Conservation (phyloP, 2,113 vertebrate species). For the Notothenia rossii region DNA sequence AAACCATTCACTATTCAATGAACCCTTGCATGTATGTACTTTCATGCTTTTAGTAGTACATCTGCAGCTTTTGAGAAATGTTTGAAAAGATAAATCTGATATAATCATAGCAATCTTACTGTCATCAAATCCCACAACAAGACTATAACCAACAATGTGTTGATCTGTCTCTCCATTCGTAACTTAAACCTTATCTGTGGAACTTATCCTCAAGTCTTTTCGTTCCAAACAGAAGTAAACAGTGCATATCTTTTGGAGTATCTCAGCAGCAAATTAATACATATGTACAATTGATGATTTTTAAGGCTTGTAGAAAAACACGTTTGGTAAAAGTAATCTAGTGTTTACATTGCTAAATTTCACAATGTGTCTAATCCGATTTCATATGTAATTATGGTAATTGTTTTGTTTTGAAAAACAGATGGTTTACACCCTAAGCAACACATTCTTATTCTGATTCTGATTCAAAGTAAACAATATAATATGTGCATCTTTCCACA, state of each 20-base stretch:
- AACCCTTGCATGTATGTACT: no score
- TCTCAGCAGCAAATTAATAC: background rate
- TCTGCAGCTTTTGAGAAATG: background rate
- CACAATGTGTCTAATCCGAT: background rate
- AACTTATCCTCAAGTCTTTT: no score
- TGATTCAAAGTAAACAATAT: background rate
- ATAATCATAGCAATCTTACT: background rate
- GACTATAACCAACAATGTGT: background rate
- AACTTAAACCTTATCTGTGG: background rate
- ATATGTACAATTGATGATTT: background rate
- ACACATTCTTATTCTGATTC: no score
- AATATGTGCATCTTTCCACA: background rate
- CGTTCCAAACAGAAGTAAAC: background rate
- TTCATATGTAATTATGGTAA: no score
- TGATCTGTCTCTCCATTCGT: background rate
- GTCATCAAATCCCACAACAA: background rate
- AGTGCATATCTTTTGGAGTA: background rate
- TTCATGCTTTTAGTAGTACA: background rate
- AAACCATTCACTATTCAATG: no score
- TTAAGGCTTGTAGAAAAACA: background rate
- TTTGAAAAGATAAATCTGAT: slow-evolving; percentile 2
- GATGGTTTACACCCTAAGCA: background rate
- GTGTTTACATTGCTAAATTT: background rate
- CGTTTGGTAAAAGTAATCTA: background rate
- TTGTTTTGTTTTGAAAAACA: background rate